phyloP scores from a whole-genome alignment of 1,140 invertebrate species.

The Apis dorsata region DNA sequence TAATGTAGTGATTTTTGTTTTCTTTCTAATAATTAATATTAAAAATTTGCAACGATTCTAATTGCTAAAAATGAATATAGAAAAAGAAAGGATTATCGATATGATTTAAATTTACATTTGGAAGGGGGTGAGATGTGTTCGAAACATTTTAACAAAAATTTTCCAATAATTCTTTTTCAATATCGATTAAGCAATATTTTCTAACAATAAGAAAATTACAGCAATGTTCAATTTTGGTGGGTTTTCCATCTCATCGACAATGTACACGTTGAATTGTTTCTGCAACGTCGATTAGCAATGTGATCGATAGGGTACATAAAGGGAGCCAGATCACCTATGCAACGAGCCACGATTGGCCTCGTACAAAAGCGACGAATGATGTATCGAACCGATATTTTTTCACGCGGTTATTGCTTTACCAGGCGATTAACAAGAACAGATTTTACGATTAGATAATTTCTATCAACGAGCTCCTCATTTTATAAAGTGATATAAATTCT shows the following conservation, averaged over 20 bases:
- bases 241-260: not conserved
- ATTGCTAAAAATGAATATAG: too few relatives aligned
- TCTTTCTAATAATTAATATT: too few relatives aligned
- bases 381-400: not conserved
- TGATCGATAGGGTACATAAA: conserved; percentile 2
- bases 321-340: not conserved
- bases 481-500: too few relatives aligned
- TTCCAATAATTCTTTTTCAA: too few relatives aligned
- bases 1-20: too few relatives aligned
- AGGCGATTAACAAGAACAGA: not conserved
- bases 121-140: too few relatives aligned
- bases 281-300: not conserved
- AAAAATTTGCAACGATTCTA: too few relatives aligned
- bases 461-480: not conserved
- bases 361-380: not conserved
- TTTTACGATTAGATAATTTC: not conserved
- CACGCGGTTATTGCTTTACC: not conserved
- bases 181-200: too few relatives aligned
- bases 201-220: too few relatives aligned
- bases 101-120: too few relatives aligned
- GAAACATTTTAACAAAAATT: too few relatives aligned
- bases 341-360: not conserved
- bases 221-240: not conserved
- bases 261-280: not conserved
- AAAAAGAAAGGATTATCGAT: too few relatives aligned